phyloP scores from a whole-genome alignment of 2,113 vertebrate genomes.

The Mungos mungo region DNA sequence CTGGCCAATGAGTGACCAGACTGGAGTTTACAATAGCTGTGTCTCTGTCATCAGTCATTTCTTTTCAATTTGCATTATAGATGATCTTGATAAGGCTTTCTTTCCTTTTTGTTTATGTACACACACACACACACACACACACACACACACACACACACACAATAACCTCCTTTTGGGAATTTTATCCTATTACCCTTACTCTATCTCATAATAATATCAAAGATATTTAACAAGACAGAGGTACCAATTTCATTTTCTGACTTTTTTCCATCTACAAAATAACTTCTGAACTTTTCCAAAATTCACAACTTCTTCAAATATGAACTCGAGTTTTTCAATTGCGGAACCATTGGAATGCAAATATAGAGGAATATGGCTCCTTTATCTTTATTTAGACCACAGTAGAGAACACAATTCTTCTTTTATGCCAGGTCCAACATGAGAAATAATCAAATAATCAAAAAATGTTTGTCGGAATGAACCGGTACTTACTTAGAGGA shows the following conservation, averaged over 20 bases:
- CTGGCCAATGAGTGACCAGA: neutral
- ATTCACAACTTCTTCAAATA: neutral
- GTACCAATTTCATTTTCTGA: neutral
- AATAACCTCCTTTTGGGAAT: neutral
- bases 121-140: neutral
- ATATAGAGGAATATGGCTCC: neutral
- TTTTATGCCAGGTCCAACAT: neutral
- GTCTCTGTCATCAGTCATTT: neutral
- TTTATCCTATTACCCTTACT: neutral
- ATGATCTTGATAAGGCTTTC: neutral
- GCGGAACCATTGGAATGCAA: neutral
- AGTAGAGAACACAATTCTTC: neutral
- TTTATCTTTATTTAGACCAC: neutral
- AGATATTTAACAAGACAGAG: neutral
- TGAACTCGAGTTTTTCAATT: neutral
- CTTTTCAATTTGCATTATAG: neutral
- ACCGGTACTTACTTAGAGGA: neutral
- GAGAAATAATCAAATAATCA: neutral
- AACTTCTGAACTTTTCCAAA: conserved; percentile 24
- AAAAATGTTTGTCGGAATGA: neutral
- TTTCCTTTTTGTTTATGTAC: neutral
- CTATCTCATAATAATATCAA: neutral
- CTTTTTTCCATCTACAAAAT: neutral
- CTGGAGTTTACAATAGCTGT: neutral
- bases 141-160: no score